A percentile compares a stretch with the other conserved stretches of the same genome.
These are phyloP conservation scores for Falcunculus frontatus DNA, from an alignment of 2,113 vertebrate genomes.

Conservation along the genomic window DNA sequence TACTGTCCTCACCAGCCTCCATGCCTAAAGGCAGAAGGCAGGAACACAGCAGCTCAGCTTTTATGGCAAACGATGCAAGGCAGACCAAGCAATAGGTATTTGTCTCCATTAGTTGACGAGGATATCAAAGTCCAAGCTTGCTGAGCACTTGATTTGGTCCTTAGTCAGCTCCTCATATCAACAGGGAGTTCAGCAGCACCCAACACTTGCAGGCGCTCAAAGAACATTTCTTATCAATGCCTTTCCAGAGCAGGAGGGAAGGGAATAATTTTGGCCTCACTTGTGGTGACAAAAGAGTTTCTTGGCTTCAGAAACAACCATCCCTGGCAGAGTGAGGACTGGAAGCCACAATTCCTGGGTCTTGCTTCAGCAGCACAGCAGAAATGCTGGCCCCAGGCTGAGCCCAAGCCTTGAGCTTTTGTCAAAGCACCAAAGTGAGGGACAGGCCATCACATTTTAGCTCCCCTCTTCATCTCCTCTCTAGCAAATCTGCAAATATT, in stretches of 20 bases:
- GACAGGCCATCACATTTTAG: background rate
- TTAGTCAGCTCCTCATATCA: background rate
- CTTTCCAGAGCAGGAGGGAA: background rate
- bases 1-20: background rate
- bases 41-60: background rate
- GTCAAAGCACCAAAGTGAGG: background rate
- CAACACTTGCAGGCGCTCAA: background rate
- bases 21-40: background rate
- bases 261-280: background rate
- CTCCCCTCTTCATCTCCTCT: background rate
- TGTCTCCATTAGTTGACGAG: background rate
- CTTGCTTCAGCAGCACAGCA: background rate
- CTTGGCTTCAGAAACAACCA: background rate
- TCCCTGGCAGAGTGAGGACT: background rate
- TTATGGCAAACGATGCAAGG: background rate
- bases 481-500: background rate
- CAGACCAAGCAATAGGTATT: background rate
- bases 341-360: background rate
- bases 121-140: background rate
- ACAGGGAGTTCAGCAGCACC: background rate
- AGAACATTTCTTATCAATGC: background rate
- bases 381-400: background rate
- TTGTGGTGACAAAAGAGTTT: background rate
- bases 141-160: background rate
- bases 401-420: background rate